Evolutionary conservation across 2,797 vertebrate species (phyloP), one percentile per base, ranked within the genome.

Genomic region (Echiichthys vipera): DNA sequence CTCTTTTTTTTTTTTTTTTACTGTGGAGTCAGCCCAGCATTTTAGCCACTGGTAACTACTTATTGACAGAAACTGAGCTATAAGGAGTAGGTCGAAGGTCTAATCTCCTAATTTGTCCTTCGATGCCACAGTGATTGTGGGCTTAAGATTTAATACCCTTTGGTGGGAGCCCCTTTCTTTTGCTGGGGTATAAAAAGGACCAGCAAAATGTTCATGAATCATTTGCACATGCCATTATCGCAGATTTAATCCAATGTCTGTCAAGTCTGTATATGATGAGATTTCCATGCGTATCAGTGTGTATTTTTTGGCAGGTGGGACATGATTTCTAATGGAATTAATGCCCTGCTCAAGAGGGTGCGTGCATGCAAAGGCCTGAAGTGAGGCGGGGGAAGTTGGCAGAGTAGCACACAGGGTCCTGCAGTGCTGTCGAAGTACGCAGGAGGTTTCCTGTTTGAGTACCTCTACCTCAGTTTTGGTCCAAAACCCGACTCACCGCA

Each of bases 391-490:
- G 29, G 63, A 12, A 25, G n/a, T 46, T 22, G 11, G 55, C 30
- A 54, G 58, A 50, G 42, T n/a, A 45, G n/a, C 58, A 77, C 70
- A 65, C 56, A 53, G 65, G 55, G 71, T 64, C 56, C 59, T 0
- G 27, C 1, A 3, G 30, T 32, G 64, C 62, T 69, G 81, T 71
- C 54, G 45, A 49, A 74, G 30, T 66, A 79, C 78, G 79, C 63
- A 71, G 63, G 80, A 65, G 65, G 57, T 43, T 88, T 85, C 81
- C 88, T 77, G 80, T 81, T 77, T 39, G 36, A 84, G 64, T 62
- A 50, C 0, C 25, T 85, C 67, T 40, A 56, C 59, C 49, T 65
- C 7, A 1, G 36, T 47, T 40, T 78, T 69, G 49, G 24, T 76
- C 66, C 78, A 78, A 73, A 80, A 80, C n/a, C 46, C 14, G 5